Conservation (phyloP, 2,888 invertebrate genomes). For the Eupithecia inturbata region DNA sequence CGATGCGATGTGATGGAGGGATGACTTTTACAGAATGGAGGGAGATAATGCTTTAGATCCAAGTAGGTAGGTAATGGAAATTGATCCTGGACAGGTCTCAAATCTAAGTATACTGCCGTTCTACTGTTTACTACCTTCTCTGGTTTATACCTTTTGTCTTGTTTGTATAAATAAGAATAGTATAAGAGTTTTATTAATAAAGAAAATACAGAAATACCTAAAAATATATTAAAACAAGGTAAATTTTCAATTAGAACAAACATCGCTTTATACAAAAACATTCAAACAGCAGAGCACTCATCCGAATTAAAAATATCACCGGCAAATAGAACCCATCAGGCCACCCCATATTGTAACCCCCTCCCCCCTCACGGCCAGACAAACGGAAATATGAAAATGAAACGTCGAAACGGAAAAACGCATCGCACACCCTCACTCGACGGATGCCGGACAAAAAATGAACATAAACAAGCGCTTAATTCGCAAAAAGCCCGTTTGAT, state of each 20-base stretch:
- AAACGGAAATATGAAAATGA: constrained; percentile 84
- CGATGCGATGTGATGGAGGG: constrained; percentile 46
- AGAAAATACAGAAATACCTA: too few species aligned
- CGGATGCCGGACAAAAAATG: constrained; percentile 77
- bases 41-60: background rate
- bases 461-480: constrained; percentile 82
- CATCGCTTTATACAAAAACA: constrained; percentile 13
- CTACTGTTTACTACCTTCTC: background rate
- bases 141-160: too few species aligned
- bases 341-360: constrained; percentile 62
- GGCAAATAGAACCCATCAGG: constrained; percentile 40
- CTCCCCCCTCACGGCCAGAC: constrained; percentile 66
- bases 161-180: too few species aligned
- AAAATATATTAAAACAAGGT: background rate
- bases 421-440: constrained; percentile 72
- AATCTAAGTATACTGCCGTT: background rate
- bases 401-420: constrained; percentile 81
- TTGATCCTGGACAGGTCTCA: background rate
- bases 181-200: too few species aligned
- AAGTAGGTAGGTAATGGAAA: background rate
- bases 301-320: constrained; percentile 44
- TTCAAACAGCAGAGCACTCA: constrained; percentile 38
- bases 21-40: background rate
- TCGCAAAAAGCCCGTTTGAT: constrained; percentile 85
- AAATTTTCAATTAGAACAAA: background rate